Conservation (phyloP, 2,797 vertebrate species). For the Tachyglossus aculeatus region DNA sequence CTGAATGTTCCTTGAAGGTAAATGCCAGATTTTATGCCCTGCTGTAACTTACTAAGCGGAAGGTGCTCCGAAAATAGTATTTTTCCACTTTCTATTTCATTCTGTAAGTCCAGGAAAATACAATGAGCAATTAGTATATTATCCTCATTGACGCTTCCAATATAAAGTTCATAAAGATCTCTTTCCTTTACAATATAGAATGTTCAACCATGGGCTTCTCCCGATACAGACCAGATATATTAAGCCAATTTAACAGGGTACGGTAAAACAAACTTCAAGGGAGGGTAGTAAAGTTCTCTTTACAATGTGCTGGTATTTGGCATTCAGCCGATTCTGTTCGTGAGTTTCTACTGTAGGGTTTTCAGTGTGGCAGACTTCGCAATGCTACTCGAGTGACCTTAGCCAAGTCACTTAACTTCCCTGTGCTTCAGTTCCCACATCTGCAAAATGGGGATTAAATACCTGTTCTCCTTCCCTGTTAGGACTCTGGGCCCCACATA, state of each 20-base stretch:
- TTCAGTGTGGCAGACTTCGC: too few relatives aligned
- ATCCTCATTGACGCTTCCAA: not conserved
- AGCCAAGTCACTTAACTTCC: too few relatives aligned
- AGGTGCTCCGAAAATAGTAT: conserved; percentile 92
- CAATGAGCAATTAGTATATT: conserved; percentile 3
- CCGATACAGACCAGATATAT: not conserved
- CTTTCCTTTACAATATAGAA: not conserved
- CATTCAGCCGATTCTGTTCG: too few relatives aligned
- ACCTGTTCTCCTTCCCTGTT: too few relatives aligned
- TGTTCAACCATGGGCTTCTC: not conserved
- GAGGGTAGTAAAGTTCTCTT: not conserved
- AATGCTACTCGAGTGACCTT: too few relatives aligned
- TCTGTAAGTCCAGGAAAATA: conserved; percentile 72
- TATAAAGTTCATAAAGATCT: rapidly evolving
- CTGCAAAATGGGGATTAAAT: too few relatives aligned
- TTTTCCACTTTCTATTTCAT: conserved; percentile 85
- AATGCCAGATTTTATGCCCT: conserved; percentile 89
- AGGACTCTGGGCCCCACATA: too few relatives aligned
- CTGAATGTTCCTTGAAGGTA: conserved; percentile 93
- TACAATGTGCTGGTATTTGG: not conserved
- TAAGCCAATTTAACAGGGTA: not conserved
- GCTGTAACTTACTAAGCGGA: conserved; percentile 90
- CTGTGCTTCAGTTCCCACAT: too few relatives aligned
- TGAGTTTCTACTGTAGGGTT: too few relatives aligned
- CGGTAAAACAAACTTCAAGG: not conserved